These are phyloP conservation scores for Digitonthophagus gazella DNA, from an alignment of 2,888 invertebrate species.

Conservation along the genomic window DNA sequence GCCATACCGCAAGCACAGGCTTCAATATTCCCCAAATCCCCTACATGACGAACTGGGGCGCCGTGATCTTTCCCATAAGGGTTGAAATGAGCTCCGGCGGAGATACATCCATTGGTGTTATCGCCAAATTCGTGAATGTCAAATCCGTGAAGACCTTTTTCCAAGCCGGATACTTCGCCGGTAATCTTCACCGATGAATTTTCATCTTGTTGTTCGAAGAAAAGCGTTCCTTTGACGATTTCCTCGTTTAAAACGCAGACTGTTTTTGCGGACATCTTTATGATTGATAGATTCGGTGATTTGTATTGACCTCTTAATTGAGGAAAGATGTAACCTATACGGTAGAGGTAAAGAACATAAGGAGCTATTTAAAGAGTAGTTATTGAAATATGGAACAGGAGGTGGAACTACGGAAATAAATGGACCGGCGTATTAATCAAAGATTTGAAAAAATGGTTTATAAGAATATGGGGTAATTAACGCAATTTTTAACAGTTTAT, in stretches of 20 bases:
- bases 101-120: slow-evolving; percentile 91
- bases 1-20: slow-evolving; percentile 63
- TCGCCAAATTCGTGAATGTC: slow-evolving; percentile 97
- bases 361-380: too few species aligned
- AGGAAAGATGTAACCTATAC: too few species aligned
- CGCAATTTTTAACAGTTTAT: too few species aligned
- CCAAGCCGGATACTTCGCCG: slow-evolving; percentile 78
- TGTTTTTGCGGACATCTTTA: slow-evolving; percentile 66
- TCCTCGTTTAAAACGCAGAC: slow-evolving; percentile 87
- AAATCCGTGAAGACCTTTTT: slow-evolving; percentile 81
- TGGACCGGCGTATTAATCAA: too few species aligned
- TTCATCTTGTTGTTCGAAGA: slow-evolving; percentile 72
- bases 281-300: background rate
- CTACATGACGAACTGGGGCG: slow-evolving; percentile 82
- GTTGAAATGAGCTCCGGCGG: slow-evolving; percentile 93
- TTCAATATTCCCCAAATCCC: slow-evolving; percentile 85
- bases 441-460: too few species aligned
- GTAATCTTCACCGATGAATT: slow-evolving; percentile 70
- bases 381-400: too few species aligned
- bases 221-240: slow-evolving; percentile 73
- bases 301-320: background rate
- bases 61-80: slow-evolving; percentile 81
- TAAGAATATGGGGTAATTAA: too few species aligned
- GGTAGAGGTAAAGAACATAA: too few species aligned
- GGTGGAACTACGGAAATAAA: too few species aligned